Evolutionary conservation across 2,113 vertebrate species (phyloP), one percentile per base, ranked within the genome.

Genomic region (Shinisaurus crocodilurus): DNA sequence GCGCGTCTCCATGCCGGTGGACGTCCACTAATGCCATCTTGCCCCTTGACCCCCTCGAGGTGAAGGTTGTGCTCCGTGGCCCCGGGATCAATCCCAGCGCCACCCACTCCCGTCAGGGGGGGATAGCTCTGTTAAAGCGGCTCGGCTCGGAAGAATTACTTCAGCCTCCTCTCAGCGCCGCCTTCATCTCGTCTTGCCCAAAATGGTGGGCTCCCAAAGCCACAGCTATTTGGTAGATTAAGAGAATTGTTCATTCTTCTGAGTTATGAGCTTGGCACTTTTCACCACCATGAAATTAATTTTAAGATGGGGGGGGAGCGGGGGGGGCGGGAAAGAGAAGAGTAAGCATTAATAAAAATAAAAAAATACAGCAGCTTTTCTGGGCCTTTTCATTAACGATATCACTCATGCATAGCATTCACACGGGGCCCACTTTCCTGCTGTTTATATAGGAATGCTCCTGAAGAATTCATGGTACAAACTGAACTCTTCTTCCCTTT

Each of bases 231-330:
- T 93, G 65, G 27, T 0, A 69, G 79, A 74, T 37, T 3, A 12
- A 63, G 88, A 89, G 29, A 87, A 87, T 84, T 90, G 81, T 63
- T 84, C 1, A 79, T 76, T 94, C 86, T 92, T 85, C 34, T 3
- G 93, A 45, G 0, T 92, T 90, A 90, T 81, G 93, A 94, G 72
- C 92, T 84, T 89, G 92, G 37, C 91, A 92, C 91, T 95, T 93
- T 93, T 91, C 90, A 91, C 82, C 94, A 93, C 92, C 89, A 60
- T 90, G 89, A 85, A 94, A 95, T 96, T 93, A 93, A 93, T 94
- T 63, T 96, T 90, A 85, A 85, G 57, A 69, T 77, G 88, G 72
- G 82, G 57, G 60, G 60, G 2, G 6, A 18, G 1, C 1, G 32
- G 40, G 27, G 18, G 54, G 74, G 80, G n/a, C 1, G 50, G 54